Conservation (phyloP, 1,140 invertebrate genomes). For the Atta colombica region DNA sequence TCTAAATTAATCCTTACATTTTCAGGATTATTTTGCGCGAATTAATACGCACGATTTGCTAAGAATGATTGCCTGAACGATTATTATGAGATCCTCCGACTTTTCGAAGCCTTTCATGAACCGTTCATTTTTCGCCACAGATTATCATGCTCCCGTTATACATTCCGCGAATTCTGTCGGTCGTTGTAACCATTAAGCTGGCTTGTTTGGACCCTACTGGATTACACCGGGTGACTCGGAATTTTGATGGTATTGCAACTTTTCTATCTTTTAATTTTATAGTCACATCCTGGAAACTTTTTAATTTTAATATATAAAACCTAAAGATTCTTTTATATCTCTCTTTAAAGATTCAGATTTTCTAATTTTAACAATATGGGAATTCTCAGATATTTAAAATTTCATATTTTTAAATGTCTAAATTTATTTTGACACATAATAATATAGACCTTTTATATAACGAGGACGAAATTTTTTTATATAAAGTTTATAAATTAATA, state of each 20-base stretch:
- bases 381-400: not conserved
- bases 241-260: constrained; percentile 35
- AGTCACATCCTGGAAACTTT: not conserved
- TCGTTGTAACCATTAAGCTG: constrained; percentile 68
- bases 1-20: not conserved
- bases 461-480: not conserved
- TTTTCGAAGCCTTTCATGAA: constrained; percentile 38
- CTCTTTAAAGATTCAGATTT: not conserved
- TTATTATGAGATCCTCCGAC: constrained; percentile 14
- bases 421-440: not conserved
- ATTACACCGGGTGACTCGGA: constrained; percentile 54
- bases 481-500: not conserved
- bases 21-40: not conserved
- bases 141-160: constrained; percentile 75
- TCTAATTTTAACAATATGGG: not conserved
- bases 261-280: constrained; percentile 1
- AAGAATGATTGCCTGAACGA: not conserved
- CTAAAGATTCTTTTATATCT: not conserved
- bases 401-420: not conserved
- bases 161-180: constrained; percentile 70
- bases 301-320: not conserved
- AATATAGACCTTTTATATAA: not conserved
- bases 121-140: constrained; percentile 61
- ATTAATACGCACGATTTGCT: not conserved
- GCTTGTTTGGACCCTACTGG: constrained; percentile 48